Conservation (phyloP, 1,140 invertebrate species). For the Macrotrachela quadricornifera region DNA sequence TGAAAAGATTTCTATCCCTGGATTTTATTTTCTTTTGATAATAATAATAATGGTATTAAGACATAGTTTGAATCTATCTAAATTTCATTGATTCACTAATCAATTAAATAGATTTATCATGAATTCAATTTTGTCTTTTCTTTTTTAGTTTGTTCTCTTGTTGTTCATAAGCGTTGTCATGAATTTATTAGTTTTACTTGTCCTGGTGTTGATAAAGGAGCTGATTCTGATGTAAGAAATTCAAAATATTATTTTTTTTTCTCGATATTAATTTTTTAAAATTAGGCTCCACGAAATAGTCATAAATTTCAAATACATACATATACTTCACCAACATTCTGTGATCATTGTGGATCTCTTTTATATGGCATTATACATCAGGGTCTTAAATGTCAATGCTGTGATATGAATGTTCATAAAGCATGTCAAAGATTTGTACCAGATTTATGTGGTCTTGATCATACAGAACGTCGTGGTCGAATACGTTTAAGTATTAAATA, state of each 20-base stretch:
- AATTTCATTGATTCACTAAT: too few species aligned
- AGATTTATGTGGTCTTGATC: conserved; percentile 92
- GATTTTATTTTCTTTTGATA: too few species aligned
- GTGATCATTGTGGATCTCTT: conserved; percentile 95
- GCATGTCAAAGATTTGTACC: conserved; percentile 90
- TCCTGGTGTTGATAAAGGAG: conserved; percentile 89
- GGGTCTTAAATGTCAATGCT: conserved; percentile 76
- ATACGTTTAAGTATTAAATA: conserved; percentile 31
- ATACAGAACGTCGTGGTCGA: conserved; percentile 85
- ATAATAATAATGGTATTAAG: too few species aligned
- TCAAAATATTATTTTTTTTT: conserved; percentile 13
- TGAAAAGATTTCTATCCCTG: too few species aligned
- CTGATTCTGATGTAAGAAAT: conserved; percentile 76
- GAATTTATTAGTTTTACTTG: conserved; percentile 96
- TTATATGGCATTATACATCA: conserved; percentile 79
- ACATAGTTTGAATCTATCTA: too few species aligned
- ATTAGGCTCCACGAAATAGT: conserved; percentile 30
- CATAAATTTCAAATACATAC: conserved; percentile 85
- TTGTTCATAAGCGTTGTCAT: conserved; percentile 95
- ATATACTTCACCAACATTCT: conserved; percentile 92
- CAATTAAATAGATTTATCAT: too few species aligned
- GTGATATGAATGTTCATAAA: conserved; percentile 99
- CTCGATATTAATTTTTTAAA: conserved; percentile 10
- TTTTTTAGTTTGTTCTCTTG: conserved; percentile 42
- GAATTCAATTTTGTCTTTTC: too few species aligned